Percentiles rank a stretch among this genome's conserved stretches.
Conservation (phyloP, 2,113 vertebrate genomes). For the Ibidorhyncha struthersii region DNA sequence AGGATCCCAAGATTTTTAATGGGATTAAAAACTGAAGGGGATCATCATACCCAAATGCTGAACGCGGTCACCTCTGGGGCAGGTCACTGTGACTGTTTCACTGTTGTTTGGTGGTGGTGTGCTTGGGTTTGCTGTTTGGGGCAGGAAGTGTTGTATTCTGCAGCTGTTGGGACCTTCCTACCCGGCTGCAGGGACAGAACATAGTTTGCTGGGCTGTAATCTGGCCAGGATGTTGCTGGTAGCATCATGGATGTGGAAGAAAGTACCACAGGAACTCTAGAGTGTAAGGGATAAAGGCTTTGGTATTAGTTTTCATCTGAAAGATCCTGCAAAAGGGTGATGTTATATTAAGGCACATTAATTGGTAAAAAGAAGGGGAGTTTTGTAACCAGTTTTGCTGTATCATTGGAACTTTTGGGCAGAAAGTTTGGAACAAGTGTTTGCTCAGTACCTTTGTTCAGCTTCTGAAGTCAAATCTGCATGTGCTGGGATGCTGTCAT, state of each 20-base stretch:
- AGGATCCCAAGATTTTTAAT: not conserved
- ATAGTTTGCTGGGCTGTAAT: not conserved
- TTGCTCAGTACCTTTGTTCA: not conserved
- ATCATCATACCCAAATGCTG: not conserved
- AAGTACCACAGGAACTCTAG: not conserved
- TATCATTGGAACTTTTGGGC: not conserved
- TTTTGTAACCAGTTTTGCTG: not conserved
- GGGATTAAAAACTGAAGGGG: not conserved
- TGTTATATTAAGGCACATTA: not conserved
- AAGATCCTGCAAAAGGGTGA: not conserved
- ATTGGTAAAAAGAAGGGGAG: not conserved
- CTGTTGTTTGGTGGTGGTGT: not conserved
- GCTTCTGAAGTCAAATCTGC: not conserved
- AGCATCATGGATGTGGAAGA: not conserved
- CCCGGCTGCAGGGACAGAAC: not conserved
- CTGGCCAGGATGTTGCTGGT: accelerated
- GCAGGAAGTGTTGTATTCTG: not conserved
- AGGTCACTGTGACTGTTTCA: not conserved
- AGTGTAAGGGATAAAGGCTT: not conserved
- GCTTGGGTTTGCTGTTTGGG: not conserved
- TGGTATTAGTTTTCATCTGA: not conserved
- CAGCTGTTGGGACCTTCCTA: not conserved
- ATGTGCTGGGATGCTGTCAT: not conserved
- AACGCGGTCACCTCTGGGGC: not conserved
- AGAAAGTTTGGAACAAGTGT: not conserved